Evolutionary conservation across 2,888 invertebrate genomes (phyloP), one percentile per base, ranked within the genome.

Genomic region (Creontiades dilutus): DNA sequence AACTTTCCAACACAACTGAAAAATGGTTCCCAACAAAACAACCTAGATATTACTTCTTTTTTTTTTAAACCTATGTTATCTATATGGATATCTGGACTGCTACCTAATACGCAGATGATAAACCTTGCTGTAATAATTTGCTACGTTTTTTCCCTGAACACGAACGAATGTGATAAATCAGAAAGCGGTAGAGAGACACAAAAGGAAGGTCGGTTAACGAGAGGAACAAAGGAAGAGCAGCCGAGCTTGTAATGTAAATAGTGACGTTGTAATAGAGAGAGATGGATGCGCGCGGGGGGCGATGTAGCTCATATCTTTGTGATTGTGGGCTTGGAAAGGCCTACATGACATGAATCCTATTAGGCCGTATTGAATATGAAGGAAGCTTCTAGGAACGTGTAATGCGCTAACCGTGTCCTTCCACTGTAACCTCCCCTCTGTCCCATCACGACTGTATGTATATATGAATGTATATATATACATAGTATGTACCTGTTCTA

Each of bases 271-370:
- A 47, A 78, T 37, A 78, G 78, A 78, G 78, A 78, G 78, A 82
- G 37, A 37, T 37, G 37, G 37, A 37, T 37, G 37, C 37, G 37
- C 2, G 37, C 37, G 37, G 61, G 61, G 23, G 61, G 47, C 37
- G 86, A 86, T 86, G 86, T 86, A 86, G 86, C 86, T 86, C 86
- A 86, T 86, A 86, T 86, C 86, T 86, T 85, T 86, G 86, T 86
- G 86, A 86, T 86, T 86, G 86, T 86, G 68, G 68, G 23, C 86
- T 86, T 27, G 68, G 55, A 37, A 48, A 86, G 86, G 82, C 82
- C 82, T 82, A 82, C 82, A 82, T 82, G 82, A 82, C 82, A 82
- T 82, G 82, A 82, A 82, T 82, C 82, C 52, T 82, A 82, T 82
- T 82, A 82, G 82, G 52, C 23, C 68, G 19, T 19, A 52, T 52